Conservation (phyloP, 2,888 invertebrate species). For the Drosophila hawaiiensis region DNA sequence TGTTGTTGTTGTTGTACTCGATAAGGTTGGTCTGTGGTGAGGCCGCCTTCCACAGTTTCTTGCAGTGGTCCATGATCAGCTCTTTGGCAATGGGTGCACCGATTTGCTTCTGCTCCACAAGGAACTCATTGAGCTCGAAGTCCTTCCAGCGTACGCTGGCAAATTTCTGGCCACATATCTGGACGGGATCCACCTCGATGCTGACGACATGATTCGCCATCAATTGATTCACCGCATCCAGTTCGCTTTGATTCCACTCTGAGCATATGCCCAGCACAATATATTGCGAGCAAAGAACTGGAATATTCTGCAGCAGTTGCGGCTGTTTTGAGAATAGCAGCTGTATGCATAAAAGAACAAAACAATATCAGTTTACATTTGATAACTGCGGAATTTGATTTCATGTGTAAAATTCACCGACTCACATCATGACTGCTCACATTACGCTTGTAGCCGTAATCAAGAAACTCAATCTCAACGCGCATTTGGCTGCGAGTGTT, state of each 20-base stretch:
- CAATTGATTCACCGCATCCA: conserved; percentile 74
- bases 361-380: conserved; percentile 26
- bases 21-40: conserved; percentile 42
- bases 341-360: conserved; percentile 47
- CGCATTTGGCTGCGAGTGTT: conserved; percentile 86
- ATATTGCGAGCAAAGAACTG: conserved; percentile 79
- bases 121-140: conserved; percentile 81
- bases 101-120: conserved; percentile 83
- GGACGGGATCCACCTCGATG: conserved; percentile 65
- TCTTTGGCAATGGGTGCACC: conserved; percentile 81
- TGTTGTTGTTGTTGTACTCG: conserved; percentile 66
- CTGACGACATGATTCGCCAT: conserved; percentile 76
- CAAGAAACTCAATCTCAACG: conserved; percentile 89
- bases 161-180: conserved; percentile 82
- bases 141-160: conserved; percentile 83
- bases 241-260: conserved; percentile 80
- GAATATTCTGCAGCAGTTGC: conserved; percentile 76
- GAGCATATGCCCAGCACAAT: conserved; percentile 82
- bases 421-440: conserved; percentile 87
- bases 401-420: conserved; percentile 3
- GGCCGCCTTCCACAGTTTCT: conserved; percentile 74
- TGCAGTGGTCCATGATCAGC: conserved; percentile 82
- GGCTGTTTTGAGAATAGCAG: conserved; percentile 82
- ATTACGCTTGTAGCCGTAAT: conserved; percentile 89
- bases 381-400: not conserved